Evolutionary conservation across 2,888 invertebrate species (phyloP).

Genomic region (Protophormia terraenovae): DNA sequence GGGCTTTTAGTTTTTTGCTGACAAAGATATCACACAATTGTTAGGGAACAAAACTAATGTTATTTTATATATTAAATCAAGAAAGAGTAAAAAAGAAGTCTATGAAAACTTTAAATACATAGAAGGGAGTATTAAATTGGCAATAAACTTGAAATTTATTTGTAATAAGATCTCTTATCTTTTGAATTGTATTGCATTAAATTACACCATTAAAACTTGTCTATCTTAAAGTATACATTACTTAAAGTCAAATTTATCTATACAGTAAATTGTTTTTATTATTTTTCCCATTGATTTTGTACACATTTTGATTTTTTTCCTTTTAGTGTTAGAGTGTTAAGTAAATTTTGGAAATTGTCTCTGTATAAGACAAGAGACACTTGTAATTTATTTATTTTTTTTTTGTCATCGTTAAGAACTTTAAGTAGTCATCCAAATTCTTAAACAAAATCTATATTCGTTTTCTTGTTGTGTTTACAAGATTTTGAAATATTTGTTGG

Average conservation of each 20-base stretch:
- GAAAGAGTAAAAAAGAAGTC: not conserved
- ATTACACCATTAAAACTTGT: not conserved
- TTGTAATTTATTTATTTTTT: conserved; percentile 29
- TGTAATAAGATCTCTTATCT: conserved; percentile 22
- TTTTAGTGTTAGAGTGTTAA: not conserved
- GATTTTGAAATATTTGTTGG: conserved; percentile 20
- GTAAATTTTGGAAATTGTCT: not conserved
- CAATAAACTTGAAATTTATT: conserved; percentile 51
- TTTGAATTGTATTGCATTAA: conserved; percentile 3
- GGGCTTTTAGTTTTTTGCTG: conserved; percentile 24
- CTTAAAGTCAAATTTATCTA: not conserved
- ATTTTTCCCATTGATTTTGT: not conserved
- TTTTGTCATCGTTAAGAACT: not conserved
- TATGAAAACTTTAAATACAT: not conserved
- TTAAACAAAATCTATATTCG: not conserved
- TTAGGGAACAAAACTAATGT: not conserved
- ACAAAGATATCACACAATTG: conserved; percentile 31
- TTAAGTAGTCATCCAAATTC: conserved; percentile 14
- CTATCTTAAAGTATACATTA: not conserved
- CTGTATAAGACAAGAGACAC: not conserved
- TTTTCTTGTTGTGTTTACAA: not conserved
- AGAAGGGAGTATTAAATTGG: conserved; percentile 36
- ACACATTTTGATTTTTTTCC: not conserved
- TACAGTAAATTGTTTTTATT: not conserved
- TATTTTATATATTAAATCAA: too few relatives aligned